These are phyloP conservation scores for Monopis laevigella DNA, from an alignment of 2,888 invertebrate species.

Conservation along the genomic window DNA sequence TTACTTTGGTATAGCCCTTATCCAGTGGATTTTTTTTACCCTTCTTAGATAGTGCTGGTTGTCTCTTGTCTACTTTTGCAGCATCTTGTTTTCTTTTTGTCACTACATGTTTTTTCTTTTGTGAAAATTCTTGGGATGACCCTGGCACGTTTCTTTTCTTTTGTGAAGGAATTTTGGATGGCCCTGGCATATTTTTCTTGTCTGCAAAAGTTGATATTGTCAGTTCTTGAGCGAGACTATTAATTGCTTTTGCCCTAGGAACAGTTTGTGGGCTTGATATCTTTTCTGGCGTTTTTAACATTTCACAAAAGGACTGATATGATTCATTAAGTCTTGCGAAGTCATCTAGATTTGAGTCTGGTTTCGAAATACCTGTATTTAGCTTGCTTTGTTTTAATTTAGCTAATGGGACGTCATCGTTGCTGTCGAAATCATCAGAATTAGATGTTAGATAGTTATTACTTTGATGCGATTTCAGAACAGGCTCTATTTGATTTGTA, in stretches of 20 bases:
- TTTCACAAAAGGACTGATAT: constrained; percentile 10
- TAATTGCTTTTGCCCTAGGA: constrained; percentile 11
- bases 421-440: constrained; percentile 12
- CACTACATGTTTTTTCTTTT: background rate
- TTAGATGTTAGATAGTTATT: background rate
- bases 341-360: background rate
- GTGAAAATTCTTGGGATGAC: background rate
- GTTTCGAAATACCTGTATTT: background rate
- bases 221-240: constrained; percentile 13
- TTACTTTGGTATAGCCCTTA: background rate
- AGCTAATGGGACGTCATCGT: constrained; percentile 11
- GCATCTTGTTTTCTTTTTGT: constrained; percentile 14
- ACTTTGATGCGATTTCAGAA: too few relatives aligned
- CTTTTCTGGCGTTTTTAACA: constrained; percentile 11
- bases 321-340: constrained; percentile 11
- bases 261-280: constrained; percentile 10
- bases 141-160: background rate
- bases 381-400: constrained; percentile 3
- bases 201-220: constrained; percentile 13
- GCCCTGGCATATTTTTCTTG: constrained; percentile 9
- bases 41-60: constrained; percentile 5
- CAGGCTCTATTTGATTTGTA: background rate
- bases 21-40: background rate
- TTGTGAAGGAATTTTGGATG: background rate
- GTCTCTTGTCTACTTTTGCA: constrained; percentile 13